A percentile compares a stretch with the other conserved stretches of the same genome.
Evolutionary conservation across 1,140 invertebrate genomes (phyloP).

Genomic region (Phortica variegata): DNA sequence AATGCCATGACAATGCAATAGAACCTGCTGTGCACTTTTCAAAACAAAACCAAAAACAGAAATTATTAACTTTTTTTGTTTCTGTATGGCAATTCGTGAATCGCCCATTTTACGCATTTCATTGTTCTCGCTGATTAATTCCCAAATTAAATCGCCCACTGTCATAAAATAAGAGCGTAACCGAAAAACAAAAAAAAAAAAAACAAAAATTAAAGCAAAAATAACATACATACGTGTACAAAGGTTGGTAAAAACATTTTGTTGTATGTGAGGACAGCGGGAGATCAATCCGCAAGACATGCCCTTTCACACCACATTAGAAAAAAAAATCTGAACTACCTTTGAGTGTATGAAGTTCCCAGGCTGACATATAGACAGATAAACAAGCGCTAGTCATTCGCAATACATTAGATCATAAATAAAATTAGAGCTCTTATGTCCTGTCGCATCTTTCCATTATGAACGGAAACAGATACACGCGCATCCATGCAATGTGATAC

Average conservation of each 20-base stretch:
- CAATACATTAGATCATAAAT: slow-evolving; percentile 50
- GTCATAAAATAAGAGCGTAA: slow-evolving; percentile 16
- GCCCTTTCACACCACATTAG: slow-evolving; percentile 46
- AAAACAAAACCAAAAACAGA: too few relatives aligned
- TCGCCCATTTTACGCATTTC: slow-evolving; percentile 16
- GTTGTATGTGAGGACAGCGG: slow-evolving; percentile 34
- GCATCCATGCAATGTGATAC: neutral
- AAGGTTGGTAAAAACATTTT: neutral
- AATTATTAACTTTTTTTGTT: too few relatives aligned
- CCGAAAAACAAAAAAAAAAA: slow-evolving; percentile 26
- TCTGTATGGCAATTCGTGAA: too few relatives aligned
- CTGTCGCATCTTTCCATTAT: slow-evolving; percentile 33
- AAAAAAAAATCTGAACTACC: slow-evolving; percentile 16
- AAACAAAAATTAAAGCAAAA: slow-evolving; percentile 34
- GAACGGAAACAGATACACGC: slow-evolving; percentile 30
- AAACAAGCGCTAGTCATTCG: slow-evolving; percentile 22
- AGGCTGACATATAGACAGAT: neutral
- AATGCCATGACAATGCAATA: too few relatives aligned
- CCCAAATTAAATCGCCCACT: slow-evolving; percentile 24
- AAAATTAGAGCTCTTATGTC: slow-evolving; percentile 42
- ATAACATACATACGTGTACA: too few relatives aligned
- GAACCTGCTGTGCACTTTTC: too few relatives aligned
- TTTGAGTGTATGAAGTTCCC: neutral
- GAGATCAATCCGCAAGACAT: slow-evolving; percentile 53
- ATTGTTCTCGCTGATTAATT: too few relatives aligned